phyloP scores from a whole-genome alignment of 2,113 vertebrate genomes.

The Callospermophilus lateralis region DNA sequence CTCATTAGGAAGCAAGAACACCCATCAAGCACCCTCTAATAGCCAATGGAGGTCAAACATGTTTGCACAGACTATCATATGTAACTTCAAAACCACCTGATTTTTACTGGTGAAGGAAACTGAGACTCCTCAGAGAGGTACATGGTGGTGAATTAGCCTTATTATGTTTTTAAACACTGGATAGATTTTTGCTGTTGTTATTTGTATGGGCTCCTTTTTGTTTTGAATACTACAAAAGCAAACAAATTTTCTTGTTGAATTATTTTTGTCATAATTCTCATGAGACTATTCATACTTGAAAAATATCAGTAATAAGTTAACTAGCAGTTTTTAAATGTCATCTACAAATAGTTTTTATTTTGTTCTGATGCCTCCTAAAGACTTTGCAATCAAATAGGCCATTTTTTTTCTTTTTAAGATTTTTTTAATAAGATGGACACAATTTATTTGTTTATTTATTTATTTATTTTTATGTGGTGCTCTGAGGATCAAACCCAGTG shows the following conservation, averaged over 20 bases:
- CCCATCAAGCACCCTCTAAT: no score
- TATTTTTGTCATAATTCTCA: constrained; percentile 20
- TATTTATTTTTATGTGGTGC: no score
- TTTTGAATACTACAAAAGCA: not conserved
- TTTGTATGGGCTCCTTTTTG: not conserved
- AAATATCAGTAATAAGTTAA: not conserved
- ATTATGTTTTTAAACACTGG: not conserved
- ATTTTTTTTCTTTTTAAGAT: not conserved
- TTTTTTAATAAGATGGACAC: no score
- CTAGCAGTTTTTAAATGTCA: not conserved
- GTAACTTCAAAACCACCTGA: not conserved
- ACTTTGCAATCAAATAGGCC: not conserved
- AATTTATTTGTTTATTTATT: no score
- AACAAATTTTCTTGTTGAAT: constrained; percentile 3
- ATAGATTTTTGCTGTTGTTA: not conserved
- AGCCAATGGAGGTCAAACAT: not conserved
- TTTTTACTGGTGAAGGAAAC: not conserved
- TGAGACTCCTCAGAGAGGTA: not conserved
- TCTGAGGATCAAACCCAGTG: no score
- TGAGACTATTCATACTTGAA: not conserved
- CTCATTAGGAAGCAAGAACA: not conserved
- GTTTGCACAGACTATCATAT: not conserved
- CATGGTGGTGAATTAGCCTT: not conserved
- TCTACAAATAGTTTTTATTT: not conserved
- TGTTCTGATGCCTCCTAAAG: not conserved